Evolutionary conservation across 2,888 invertebrate species (phyloP).

Genomic region (Chloroclystis v-ata): DNA sequence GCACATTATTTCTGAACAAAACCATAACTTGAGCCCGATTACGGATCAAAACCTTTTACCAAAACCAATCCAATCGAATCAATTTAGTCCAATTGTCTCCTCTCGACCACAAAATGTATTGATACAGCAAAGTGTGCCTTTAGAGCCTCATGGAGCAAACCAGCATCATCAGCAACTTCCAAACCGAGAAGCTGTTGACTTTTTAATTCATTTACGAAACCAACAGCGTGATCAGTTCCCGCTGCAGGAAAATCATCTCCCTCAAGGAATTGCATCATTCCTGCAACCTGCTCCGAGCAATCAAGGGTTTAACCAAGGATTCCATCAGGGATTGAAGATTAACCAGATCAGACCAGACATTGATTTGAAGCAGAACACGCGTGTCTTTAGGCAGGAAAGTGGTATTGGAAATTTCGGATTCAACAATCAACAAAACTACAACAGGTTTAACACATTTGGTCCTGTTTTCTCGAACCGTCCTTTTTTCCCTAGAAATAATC

Average conservation of each 20-base stretch:
- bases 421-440: conserved; percentile 60
- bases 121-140: conserved; percentile 71
- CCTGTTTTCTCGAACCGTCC: conserved; percentile 46
- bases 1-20: conserved; percentile 35
- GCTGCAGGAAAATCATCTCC: conserved; percentile 69
- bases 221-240: conserved; percentile 69
- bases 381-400: conserved; percentile 77
- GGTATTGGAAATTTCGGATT: conserved; percentile 81
- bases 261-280: conserved; percentile 62
- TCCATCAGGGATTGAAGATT: conserved; percentile 54
- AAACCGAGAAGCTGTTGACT: conserved; percentile 76
- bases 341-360: conserved; percentile 56
- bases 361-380: conserved; percentile 56
- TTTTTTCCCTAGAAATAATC: conserved; percentile 52
- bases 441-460: conserved; percentile 58
- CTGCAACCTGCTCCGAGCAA: conserved; percentile 52
- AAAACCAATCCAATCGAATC: conserved; percentile 34
- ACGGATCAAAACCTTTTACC: conserved; percentile 49
- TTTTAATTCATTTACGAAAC: conserved; percentile 65
- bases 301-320: conserved; percentile 48
- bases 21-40: background rate
- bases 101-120: conserved; percentile 57
- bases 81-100: conserved; percentile 49
- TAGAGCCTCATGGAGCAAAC: conserved; percentile 53
- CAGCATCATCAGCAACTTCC: conserved; percentile 79